Evolutionary conservation across 2,113 vertebrate species (phyloP).

Genomic region (Plecotus auritus): DNA sequence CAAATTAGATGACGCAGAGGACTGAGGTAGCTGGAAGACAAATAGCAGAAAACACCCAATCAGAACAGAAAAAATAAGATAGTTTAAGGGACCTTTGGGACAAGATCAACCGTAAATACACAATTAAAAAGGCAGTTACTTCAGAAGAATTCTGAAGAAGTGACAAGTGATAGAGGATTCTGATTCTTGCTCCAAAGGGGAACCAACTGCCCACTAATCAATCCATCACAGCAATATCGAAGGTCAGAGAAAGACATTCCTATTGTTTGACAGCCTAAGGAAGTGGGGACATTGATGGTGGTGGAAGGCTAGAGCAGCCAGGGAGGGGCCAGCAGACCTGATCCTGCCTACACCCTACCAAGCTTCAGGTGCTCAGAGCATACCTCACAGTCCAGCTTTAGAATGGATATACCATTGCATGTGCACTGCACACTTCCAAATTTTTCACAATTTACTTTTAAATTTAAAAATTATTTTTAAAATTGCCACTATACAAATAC

Average conservation of each 20-base stretch:
- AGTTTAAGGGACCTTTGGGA: neutral
- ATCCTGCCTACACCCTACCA: neutral
- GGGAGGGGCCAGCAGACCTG: neutral
- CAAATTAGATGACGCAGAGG: neutral
- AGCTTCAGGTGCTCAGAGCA: neutral
- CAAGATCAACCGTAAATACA: neutral
- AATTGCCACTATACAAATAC: neutral
- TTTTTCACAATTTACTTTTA: neutral
- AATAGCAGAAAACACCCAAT: neutral
- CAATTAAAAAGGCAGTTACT: too few species aligned
- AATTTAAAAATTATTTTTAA: neutral
- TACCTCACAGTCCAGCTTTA: neutral
- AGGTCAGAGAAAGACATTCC: neutral
- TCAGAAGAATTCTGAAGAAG: neutral
- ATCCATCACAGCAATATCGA: fast-evolving
- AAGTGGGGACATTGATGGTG: fast-evolving
- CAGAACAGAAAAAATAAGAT: neutral
- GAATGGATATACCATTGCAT: fast-evolving
- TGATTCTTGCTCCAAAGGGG: neutral
- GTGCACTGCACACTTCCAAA: neutral
- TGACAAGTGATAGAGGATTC: neutral
- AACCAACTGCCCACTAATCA: neutral
- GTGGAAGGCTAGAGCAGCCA: neutral
- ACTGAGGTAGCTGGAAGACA: neutral
- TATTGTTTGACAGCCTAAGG: neutral